Conservation (phyloP, 2,113 vertebrate genomes). For the Falcunculus frontatus region DNA sequence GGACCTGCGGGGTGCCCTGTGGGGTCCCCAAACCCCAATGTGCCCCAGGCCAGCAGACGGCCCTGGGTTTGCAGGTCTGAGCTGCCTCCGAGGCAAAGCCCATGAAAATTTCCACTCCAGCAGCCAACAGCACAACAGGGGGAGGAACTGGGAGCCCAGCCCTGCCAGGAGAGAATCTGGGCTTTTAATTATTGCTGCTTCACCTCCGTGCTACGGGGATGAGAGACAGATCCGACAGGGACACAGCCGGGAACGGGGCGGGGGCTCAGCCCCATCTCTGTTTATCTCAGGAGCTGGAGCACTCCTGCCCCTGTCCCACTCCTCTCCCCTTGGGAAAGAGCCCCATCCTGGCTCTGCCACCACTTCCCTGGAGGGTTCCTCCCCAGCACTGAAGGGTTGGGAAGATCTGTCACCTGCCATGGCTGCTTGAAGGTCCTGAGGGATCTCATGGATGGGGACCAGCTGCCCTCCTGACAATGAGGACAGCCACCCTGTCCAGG, state of each 20-base stretch:
- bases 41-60: background rate
- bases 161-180: background rate
- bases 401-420: background rate
- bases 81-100: background rate
- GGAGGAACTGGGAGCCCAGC: background rate
- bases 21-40: rapidly evolving
- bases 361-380: background rate
- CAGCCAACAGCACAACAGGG: background rate
- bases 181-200: background rate
- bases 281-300: rapidly evolving
- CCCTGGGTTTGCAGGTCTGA: background rate
- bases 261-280: background rate
- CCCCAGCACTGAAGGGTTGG: background rate
- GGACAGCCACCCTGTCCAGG: background rate
- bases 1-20: background rate
- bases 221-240: background rate
- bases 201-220: background rate
- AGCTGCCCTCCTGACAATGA: rapidly evolving
- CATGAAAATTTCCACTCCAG: background rate
- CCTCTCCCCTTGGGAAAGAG: background rate
- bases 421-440: background rate
- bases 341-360: background rate
- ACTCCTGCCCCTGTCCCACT: background rate
- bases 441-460: background rate
- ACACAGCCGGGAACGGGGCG: background rate